Base-by-base conservation (phyloP, 1,140 invertebrate species). In the Macrocentrus cingulum region DNA sequence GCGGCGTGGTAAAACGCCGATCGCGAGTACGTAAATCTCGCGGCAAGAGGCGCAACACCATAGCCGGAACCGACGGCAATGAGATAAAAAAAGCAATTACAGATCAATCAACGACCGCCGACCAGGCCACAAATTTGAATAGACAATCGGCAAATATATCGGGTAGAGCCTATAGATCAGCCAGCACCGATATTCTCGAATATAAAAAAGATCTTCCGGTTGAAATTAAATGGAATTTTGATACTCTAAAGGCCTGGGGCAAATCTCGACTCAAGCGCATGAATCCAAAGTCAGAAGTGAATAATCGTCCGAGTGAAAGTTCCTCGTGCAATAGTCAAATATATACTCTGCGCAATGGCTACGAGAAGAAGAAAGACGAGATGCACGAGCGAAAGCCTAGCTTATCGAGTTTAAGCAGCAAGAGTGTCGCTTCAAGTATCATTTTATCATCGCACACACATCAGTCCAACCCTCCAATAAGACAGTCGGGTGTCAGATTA, bases 41-140 rank as follows among this genome's bases (percentile, higher is more conserved):
- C 62, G 88, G 87, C 74, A 91, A 91, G 79, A 85, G 92, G 83
- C 83, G 92, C 74, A 94, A 94, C 74, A 94, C 92, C 64, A 91
- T 94, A 70, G 91, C 91, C 62, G 91, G 91, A 66, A 92, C 89
- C 62, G 90, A 91, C 83, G 87, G 90, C 68, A 91, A 90, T 79
- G 91, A 92, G 82, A 88, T 92, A 80, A 87, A 86, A 88, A 90
- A 83, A 85, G 87, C 85, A 78, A 37, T 29, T 11, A 8, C 2
- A 22, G 8, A 25, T 19, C 9, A 19, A 2, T 23, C 44, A 48
- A 13, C 51, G 23, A 4, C 25, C 9, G n/a, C 19, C 51, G 25
- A 54, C 32, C 19, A 16, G 42, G 45, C 52, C 48, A 49, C 82
- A 65, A 81, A 84, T 61, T 80, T 81, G 54, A 84, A 85, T 61